Conservation (phyloP, 2,797 vertebrate species). For the Dendrocincla fuliginosa region DNA sequence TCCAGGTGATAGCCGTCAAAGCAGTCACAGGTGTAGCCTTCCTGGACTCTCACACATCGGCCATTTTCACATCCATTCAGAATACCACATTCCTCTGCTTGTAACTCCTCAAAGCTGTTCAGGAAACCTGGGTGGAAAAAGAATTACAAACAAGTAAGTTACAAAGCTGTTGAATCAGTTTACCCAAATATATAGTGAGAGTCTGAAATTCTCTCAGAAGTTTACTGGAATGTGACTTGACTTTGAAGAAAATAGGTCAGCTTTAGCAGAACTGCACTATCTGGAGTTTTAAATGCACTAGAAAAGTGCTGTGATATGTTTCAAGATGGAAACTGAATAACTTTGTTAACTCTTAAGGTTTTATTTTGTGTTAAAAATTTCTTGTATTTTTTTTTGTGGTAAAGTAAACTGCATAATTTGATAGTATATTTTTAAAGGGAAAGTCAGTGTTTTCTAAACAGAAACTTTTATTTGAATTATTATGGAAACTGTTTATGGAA, state of each 20-base stretch:
- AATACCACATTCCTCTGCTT: constrained; percentile 94
- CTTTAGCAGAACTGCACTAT: constrained; percentile 16
- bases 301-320: background rate
- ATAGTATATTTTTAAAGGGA: background rate
- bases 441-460: background rate
- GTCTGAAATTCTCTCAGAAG: background rate
- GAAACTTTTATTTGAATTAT: background rate
- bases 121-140: constrained; percentile 75
- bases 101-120: constrained; percentile 89
- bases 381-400: background rate
- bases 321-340: background rate
- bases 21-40: constrained; percentile 97
- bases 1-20: constrained; percentile 94
- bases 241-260: constrained; percentile 38
- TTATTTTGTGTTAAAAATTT: background rate
- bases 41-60: constrained; percentile 91
- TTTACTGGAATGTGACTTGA: constrained; percentile 4
- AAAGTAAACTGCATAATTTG: background rate
- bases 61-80: constrained; percentile 96
- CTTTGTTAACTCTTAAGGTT: background rate
- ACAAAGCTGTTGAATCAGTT: background rate
- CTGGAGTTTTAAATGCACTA: background rate
- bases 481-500: background rate
- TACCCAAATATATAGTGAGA: background rate
- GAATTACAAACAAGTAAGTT: background rate